Evolutionary conservation across 2,113 vertebrate genomes (phyloP), one percentile per base, ranked within the genome.

Genomic region (Carollia perspicillata): DNA sequence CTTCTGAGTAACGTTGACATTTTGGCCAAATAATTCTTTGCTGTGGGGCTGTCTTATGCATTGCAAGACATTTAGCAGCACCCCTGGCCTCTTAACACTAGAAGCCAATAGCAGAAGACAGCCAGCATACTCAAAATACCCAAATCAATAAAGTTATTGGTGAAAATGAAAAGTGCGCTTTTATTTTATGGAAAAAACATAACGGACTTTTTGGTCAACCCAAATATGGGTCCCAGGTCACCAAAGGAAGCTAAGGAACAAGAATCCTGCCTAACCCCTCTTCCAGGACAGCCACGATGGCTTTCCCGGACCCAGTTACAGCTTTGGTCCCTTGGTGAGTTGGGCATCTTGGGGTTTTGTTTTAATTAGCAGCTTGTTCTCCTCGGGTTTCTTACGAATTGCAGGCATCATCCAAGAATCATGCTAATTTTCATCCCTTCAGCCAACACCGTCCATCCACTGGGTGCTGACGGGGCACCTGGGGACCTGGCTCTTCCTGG

Each of bases 331-430:
- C 42, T 0, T 3, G 35, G 37, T 8, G 30, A 78, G 18, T 60
- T 40, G 22, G 47, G 44, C 28, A 22, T 1, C 0, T 60, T 4
- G 2, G 23, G 20, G n/a, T 47, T 37, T 53, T 63, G 35, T 42
- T 69, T 66, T 26, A 23, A 22, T 30, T 6, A 1, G 12, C 26
- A 11, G 13, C 13, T 5, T 49, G 6, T 12, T 49, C n/a, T 80
- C 47, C 23, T 30, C 37, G 35, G 44, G 65, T 47, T 72, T 51
- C 49, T 66, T 5, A 4, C 3, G 13, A 8, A 17, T 28, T 2
- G 0, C 2, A 16, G 78, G 65, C 8, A 1, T 16, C 12, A 81
- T 47, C n/a, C 6, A 10, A 49, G 2, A 13, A 8, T 6, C 28
- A 23, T 1, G 0, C 23, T 14, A 37, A 18, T 20, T 10, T 4